These are phyloP conservation scores for Parazoanthus darwini DNA, from an alignment of 92 coral and sea anemone genomes.

Conservation along the genomic window DNA sequence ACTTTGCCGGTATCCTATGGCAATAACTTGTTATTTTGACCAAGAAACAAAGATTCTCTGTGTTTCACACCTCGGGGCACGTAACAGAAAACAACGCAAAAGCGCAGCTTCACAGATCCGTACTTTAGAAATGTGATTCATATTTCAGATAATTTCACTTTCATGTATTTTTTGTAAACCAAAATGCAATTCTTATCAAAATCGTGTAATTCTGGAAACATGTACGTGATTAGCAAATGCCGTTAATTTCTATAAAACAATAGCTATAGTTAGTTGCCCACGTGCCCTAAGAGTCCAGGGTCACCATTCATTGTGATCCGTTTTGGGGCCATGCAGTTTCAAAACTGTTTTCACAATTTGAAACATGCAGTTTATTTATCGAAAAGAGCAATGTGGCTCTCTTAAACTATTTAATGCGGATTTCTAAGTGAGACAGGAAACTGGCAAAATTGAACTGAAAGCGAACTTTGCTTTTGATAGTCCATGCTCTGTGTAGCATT, in stretches of 20 bases:
- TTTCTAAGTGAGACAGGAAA: background rate
- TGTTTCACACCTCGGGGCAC: background rate
- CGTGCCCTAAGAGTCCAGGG: background rate
- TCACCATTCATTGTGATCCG: background rate
- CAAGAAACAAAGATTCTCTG: no score
- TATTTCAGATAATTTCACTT: background rate
- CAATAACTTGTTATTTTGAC: background rate
- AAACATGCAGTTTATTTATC: no score
- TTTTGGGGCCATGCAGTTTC: background rate
- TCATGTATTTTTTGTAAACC: background rate
- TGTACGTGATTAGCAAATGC: background rate
- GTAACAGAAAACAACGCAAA: background rate
- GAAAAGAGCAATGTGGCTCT: background rate
- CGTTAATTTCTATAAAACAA: background rate
- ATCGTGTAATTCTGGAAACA: background rate
- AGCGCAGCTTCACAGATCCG: background rate
- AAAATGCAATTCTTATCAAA: background rate
- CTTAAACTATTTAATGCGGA: background rate
- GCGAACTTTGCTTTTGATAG: no score
- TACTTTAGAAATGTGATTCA: background rate
- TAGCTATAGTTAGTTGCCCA: background rate
- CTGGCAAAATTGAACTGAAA: no score
- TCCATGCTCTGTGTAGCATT: background rate
- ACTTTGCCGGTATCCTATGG: background rate
- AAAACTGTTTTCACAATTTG: background rate